Percentiles rank a stretch among this genome's conserved stretches.
Conservation (phyloP, 2,113 vertebrate genomes). For the Cnemophilus loriae region DNA sequence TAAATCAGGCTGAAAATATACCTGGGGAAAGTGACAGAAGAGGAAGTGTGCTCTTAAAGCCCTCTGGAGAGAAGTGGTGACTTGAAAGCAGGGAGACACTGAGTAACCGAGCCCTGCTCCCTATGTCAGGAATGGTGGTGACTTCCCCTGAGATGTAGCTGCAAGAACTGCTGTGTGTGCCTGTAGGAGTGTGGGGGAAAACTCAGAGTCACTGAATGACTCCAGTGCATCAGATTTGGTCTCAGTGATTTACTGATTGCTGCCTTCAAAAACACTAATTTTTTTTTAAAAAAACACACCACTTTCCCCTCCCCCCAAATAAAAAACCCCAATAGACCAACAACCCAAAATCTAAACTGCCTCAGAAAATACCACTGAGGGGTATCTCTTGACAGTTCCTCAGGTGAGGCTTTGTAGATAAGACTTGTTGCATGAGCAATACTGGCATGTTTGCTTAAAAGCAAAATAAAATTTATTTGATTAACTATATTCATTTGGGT, state of each 20-base stretch:
- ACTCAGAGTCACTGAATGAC: background rate
- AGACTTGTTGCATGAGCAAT: background rate
- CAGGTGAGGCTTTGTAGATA: background rate
- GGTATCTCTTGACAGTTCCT: background rate
- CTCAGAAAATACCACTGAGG: background rate
- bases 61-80: background rate
- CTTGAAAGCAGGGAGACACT: background rate
- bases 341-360: background rate
- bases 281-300: too few species aligned
- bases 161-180: background rate
- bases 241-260: background rate
- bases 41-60: background rate
- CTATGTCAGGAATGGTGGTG: background rate
- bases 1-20: background rate
- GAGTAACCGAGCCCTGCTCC: background rate
- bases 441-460: background rate
- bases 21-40: background rate
- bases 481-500: background rate
- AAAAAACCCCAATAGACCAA: background rate
- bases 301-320: fast-evolving
- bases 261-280: background rate
- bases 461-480: background rate
- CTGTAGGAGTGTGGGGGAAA: background rate
- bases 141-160: background rate
- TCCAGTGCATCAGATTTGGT: background rate